Evolutionary conservation across 2,888 invertebrate genomes (phyloP), one percentile per base, ranked within the genome.

Genomic region (Dryococelus australis): DNA sequence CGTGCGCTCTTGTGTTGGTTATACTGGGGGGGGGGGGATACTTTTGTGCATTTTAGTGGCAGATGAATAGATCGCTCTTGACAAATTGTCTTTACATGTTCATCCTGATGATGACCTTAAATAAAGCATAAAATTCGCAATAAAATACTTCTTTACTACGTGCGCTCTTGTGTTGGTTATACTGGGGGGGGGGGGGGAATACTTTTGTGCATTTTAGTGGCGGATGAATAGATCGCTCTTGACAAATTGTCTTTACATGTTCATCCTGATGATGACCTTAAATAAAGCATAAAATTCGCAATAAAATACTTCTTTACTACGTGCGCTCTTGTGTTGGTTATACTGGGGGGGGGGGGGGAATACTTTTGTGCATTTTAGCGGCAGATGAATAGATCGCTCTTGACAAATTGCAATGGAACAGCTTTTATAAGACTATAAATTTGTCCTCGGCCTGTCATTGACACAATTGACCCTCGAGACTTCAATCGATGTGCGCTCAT

Each of bases 371-470:
- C 47, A 47, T 47, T 47, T 47, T 16, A 47, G 47, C 8, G 47
- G 47, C 47, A 65, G n/a, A 65, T 65, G 65, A 65, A 65, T 65
- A n/a, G n/a, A 24, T 16, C 20, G n/a, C 65, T 16, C 65, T 20
- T 65, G 65, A 65, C 65, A 65, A 65, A 65, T 65, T 65, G 16
- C 65, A n/a, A n/a, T 24, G 65, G 65, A 65, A 65, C 65, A 65
- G 20, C 65, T 20, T n/a, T 24, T 8, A 20, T 24, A 65, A n/a
- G 24, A n/a, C 65, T 8, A 65, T 65, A 65, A 65, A 65, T 65
- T 65, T n/a, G 65, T 65, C 65, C 65, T 65, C 65, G 65, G 24
- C 65, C 65, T 65, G 65, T 65, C 0, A 65, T 65, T 65, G 65
- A 24, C 65, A 65, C 65, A 65, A 65, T 65, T 65, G 65, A 65